Percentiles rank a stretch among this genome's conserved stretches.
phyloP scores from a whole-genome alignment of 2,113 vertebrate genomes.

The Aegotheles bennettii region DNA sequence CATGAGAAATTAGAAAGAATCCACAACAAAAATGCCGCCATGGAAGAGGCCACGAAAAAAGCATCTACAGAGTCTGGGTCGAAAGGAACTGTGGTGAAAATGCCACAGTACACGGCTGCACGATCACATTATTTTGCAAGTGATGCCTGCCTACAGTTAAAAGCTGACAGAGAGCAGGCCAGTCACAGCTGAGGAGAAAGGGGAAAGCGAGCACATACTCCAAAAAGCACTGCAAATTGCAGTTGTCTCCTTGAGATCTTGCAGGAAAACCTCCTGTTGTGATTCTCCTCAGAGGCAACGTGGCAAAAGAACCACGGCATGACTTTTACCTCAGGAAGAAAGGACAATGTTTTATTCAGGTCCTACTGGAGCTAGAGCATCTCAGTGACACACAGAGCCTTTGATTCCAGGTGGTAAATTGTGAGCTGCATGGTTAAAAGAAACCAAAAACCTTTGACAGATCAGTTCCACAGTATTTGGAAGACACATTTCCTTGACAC shows the following conservation, averaged over 20 bases:
- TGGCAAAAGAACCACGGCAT: background rate
- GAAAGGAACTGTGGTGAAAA: background rate
- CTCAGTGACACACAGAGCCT: background rate
- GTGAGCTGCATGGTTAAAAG: background rate
- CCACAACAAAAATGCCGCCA: background rate
- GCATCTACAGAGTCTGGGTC: background rate
- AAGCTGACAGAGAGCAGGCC: background rate
- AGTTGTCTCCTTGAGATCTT: background rate
- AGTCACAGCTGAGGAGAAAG: background rate
- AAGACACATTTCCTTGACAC: background rate
- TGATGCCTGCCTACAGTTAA: background rate
- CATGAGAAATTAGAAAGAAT: background rate
- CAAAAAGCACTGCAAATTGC: background rate
- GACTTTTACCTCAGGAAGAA: background rate
- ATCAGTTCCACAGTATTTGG: background rate
- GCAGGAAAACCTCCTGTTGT: background rate
- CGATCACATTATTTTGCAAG: background rate
- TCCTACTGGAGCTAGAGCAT: background rate
- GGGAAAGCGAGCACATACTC: background rate
- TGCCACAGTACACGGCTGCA: fast-evolving
- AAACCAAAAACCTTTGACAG: background rate
- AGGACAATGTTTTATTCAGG: background rate
- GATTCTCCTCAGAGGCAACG: background rate
- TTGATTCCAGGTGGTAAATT: background rate
- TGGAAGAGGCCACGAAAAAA: background rate